Conservation (phyloP, 2,113 vertebrate genomes). For the Electrona antarctica region DNA sequence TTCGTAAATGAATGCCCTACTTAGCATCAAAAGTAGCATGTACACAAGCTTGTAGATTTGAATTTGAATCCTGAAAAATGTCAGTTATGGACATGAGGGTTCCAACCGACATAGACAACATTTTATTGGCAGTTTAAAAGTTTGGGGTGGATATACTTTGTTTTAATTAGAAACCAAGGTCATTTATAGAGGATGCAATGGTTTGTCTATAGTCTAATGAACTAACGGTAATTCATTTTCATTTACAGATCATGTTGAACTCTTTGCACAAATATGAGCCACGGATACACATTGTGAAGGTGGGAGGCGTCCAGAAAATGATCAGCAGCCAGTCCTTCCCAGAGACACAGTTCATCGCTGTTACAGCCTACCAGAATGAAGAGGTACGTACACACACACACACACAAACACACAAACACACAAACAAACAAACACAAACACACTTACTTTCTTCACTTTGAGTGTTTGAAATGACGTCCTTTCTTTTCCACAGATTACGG, state of each 20-base stretch:
- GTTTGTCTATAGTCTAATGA: too few relatives aligned
- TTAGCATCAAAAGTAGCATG: too few relatives aligned
- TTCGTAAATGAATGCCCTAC: too few relatives aligned
- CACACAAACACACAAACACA: not conserved
- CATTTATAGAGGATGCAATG: too few relatives aligned
- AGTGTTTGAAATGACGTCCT: not conserved
- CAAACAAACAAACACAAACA: not conserved
- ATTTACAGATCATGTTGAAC: slow-evolving; percentile 81
- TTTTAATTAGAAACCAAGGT: too few relatives aligned
- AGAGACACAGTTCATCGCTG: slow-evolving; percentile 83
- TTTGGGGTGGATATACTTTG: too few relatives aligned
- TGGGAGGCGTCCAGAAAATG: slow-evolving; percentile 83
- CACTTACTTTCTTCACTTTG: not conserved
- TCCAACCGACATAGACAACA: too few relatives aligned
- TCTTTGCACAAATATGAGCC: slow-evolving; percentile 86
- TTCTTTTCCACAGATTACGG: slow-evolving; percentile 75
- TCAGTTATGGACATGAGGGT: too few relatives aligned
- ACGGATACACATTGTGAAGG: slow-evolving; percentile 83
- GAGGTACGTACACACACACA: slow-evolving; percentile 64
- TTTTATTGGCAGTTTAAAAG: too few relatives aligned
- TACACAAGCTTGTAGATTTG: too few relatives aligned
- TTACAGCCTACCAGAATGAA: slow-evolving; percentile 84
- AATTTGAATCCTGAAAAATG: too few relatives aligned
- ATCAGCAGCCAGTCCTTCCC: slow-evolving; percentile 85
- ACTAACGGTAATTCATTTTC: not conserved